Conservation (phyloP, 2,113 vertebrate species). For the Lophura nycthemera region DNA sequence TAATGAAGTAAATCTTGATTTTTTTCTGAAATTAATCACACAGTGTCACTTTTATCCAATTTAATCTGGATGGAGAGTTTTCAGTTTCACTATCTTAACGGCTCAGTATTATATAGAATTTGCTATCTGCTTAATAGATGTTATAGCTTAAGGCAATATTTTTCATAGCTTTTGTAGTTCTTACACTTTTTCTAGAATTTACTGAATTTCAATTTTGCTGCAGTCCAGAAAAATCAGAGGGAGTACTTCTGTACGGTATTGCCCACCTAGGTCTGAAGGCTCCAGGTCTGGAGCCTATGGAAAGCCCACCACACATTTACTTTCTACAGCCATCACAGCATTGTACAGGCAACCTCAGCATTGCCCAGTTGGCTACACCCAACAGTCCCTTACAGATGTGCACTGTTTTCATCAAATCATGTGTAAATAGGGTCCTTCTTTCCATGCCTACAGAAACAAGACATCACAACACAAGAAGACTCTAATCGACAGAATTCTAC, state of each 20-base stretch:
- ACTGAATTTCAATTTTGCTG: background rate
- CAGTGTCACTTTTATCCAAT: background rate
- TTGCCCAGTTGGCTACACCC: background rate
- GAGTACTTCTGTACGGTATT: background rate
- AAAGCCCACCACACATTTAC: background rate
- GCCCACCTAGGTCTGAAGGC: background rate
- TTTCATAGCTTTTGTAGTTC: background rate
- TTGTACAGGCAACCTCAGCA: background rate
- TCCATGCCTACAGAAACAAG: background rate
- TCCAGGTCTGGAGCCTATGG: background rate
- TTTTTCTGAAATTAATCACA: background rate
- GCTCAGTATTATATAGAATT: background rate
- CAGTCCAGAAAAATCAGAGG: background rate
- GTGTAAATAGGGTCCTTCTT: background rate
- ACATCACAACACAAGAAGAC: background rate
- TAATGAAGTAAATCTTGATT: background rate
- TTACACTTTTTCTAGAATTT: background rate
- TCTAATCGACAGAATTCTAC: background rate
- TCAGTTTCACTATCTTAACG: background rate
- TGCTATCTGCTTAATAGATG: background rate
- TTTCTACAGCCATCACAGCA: background rate
- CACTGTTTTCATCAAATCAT: background rate
- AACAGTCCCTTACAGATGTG: background rate
- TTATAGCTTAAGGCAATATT: background rate
- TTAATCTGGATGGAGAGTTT: background rate